Evolutionary conservation across 1,140 invertebrate species (phyloP), one percentile per base, ranked within the genome.

Genomic region (Patella vulgata): DNA sequence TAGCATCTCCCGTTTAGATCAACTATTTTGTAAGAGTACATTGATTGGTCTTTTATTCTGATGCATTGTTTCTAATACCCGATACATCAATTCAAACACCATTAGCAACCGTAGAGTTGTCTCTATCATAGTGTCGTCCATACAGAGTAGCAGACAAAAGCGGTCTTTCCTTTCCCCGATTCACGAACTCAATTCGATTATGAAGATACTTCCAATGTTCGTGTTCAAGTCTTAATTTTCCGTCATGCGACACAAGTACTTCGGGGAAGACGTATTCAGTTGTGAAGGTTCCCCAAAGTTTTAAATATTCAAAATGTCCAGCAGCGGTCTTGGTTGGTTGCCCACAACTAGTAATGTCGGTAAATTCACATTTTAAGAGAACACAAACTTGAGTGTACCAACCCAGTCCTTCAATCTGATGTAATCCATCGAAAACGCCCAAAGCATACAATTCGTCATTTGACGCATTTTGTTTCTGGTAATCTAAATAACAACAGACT

Each of bases 301-400:
- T 8, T n/a, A 73, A 33, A 3, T 33, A 40, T 4, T 17, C 21
- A 36, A 69, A 71, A 56, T 65, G 33, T 28, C 31, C 31, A 8
- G 1, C 5, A 27, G 57, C 48, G n/a, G 30, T 12, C 14, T 14
- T 53, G 2, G 39, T 33, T 11, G 42, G 17, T 9, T 19, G 6
- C 8, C 59, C 67, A 56, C 68, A 64, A 25, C 53, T 39, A 14
- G 43, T 21, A 0, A 12, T 36, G 3, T 46, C 39, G 3, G 25
- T 44, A 40, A 59, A 55, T 5, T 58, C 63, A 52, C 75, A 77
- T 27, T 59, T 63, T 1, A 77, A 40, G 9, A 77, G 43, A 1
- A 59, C 27, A 46, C 75, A 77, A 0, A 68, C 59, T 46, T 77
- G 64, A 40, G 71, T 40, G 52, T 65, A 74, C 39, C 65, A 74